These are phyloP conservation scores for Holothuria scabra DNA, from an alignment of 53 echinoderm and acorn worm species.

Conservation along the genomic window DNA sequence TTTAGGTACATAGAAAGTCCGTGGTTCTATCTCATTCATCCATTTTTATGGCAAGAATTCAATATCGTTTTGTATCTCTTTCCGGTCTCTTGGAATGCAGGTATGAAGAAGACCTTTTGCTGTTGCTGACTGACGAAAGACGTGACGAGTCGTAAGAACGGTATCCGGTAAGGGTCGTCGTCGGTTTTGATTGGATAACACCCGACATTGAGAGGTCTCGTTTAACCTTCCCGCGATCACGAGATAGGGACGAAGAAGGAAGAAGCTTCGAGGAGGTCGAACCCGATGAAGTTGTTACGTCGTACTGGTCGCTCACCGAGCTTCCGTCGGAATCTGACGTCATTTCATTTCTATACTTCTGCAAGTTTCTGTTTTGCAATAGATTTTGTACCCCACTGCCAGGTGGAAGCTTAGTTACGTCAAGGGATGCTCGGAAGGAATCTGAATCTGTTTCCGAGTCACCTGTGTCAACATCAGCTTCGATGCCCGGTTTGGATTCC, in stretches of 20 bases:
- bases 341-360: not conserved
- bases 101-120: not conserved
- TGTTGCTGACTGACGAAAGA: not conserved
- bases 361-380: not conserved
- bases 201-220: constrained; percentile 45
- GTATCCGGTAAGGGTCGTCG: constrained; percentile 19
- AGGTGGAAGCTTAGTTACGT: no score
- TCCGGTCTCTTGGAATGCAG: no score
- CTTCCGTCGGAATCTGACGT: constrained; percentile 20
- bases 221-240: not conserved
- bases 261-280: not conserved
- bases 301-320: constrained; percentile 23
- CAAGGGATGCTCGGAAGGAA: not conserved
- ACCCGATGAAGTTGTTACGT: not conserved
- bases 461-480: constrained; percentile 33
- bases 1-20: no score
- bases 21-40: no score
- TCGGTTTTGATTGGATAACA: not conserved
- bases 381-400: no score
- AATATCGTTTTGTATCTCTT: no score
- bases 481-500: constrained; percentile 6
- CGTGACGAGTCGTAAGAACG: constrained; percentile 27
- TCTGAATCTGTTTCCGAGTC: constrained; percentile 41
- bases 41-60: no score
- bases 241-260: not conserved